Percentiles rank a stretch among this genome's conserved stretches.
Conservation (phyloP, 2,113 vertebrate genomes). For the Notarius lentiginosus region DNA sequence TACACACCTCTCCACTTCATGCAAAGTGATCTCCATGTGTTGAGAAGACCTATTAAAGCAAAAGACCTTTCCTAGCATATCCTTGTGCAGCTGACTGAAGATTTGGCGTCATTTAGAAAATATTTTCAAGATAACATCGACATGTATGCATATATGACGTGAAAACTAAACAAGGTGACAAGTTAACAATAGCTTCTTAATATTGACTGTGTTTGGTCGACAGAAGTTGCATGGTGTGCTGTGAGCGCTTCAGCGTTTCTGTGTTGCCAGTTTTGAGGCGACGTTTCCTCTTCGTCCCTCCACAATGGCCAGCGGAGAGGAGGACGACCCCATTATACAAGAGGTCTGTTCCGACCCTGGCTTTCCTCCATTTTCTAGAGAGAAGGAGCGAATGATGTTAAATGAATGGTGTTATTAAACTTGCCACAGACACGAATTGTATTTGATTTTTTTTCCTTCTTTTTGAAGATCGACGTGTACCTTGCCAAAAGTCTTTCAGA, state of each 20-base stretch:
- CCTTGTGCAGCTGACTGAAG: neutral
- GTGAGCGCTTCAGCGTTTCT: conserved; percentile 8
- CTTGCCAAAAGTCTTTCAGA: conserved; percentile 94
- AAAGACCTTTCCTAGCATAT: neutral
- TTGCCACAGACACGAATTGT: neutral
- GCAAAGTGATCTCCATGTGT: neutral
- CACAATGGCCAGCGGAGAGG: conserved; percentile 97
- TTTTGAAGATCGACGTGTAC: conserved; percentile 87
- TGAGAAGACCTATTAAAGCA: neutral
- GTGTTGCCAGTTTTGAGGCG: conserved; percentile 55
- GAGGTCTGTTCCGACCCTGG: conserved; percentile 75
- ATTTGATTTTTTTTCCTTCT: conserved; percentile 9
- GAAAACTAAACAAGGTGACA: neutral
- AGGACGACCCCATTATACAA: conserved; percentile 95
- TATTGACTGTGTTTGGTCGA: neutral
- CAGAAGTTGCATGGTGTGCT: conserved; percentile 22
- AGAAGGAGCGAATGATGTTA: neutral
- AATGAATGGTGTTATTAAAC: neutral
- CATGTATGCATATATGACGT: too few species aligned
- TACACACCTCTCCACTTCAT: neutral
- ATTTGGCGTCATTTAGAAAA: neutral
- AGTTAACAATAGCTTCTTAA: too few species aligned
- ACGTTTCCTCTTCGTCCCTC: conserved; percentile 48
- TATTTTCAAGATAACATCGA: neutral
- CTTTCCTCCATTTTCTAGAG: neutral